Conservation (phyloP, 2,113 vertebrate species). For the Spea multiplicata region DNA sequence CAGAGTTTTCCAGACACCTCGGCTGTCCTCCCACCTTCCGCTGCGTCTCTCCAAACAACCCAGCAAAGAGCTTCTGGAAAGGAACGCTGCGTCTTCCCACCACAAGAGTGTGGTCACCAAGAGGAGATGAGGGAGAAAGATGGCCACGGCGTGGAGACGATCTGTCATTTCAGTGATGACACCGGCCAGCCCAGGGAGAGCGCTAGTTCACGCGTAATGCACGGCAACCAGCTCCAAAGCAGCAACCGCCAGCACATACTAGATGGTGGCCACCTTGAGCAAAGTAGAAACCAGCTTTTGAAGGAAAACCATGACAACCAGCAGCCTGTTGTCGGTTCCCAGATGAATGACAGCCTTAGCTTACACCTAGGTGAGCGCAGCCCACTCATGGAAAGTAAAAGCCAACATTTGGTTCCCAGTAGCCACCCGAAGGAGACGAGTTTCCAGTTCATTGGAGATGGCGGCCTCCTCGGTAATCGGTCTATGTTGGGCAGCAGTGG, state of each 20-base stretch:
- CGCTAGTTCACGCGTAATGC: background rate
- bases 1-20: background rate
- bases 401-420: background rate
- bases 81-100: background rate
- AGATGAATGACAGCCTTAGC: background rate
- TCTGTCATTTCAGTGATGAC: background rate
- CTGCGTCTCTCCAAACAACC: conserved; percentile 53
- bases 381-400: background rate
- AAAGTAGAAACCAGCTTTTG: background rate
- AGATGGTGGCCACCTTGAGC: too few species aligned
- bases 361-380: background rate
- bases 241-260: background rate
- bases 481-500: background rate
- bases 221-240: background rate
- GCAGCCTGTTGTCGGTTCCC: background rate
- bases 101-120: background rate
- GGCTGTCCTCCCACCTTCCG: too few species aligned
- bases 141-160: background rate
- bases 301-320: background rate
- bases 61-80: background rate
- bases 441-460: background rate
- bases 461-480: background rate
- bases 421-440: background rate
- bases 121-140: background rate
- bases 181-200: background rate